phyloP scores from a whole-genome alignment of 2,888 invertebrate species.

The Aporophyla lueneburgensis region DNA sequence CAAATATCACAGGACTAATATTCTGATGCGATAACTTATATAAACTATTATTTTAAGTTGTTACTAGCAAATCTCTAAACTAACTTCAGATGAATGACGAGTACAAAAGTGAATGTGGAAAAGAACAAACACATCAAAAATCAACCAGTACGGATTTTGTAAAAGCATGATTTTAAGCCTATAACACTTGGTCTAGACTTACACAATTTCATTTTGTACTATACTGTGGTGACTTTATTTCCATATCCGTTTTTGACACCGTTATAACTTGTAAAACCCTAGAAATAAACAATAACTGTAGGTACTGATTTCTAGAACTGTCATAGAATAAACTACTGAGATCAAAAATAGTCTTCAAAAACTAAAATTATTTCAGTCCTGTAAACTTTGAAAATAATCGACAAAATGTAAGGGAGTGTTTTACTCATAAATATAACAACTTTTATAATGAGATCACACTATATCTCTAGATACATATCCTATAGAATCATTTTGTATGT shows the following conservation, averaged over 20 bases:
- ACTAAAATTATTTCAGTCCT: background rate
- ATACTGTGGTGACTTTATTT: constrained; percentile 89
- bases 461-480: too few relatives aligned
- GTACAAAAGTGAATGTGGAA: constrained; percentile 60
- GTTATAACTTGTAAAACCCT: constrained; percentile 90
- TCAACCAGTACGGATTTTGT: constrained; percentile 62
- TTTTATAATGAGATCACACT: too few relatives aligned
- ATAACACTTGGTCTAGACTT: constrained; percentile 78
- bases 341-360: background rate
- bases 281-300: constrained; percentile 82
- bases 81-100: constrained; percentile 62
- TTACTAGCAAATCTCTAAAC: constrained; percentile 50
- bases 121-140: constrained; percentile 73
- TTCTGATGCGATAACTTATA: constrained; percentile 17
- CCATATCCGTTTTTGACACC: constrained; percentile 88
- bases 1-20: constrained; percentile 26
- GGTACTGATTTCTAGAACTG: constrained; percentile 19
- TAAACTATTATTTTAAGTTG: constrained; percentile 15
- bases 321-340: background rate
- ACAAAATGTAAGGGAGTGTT: too few relatives aligned
- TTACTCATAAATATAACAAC: too few relatives aligned
- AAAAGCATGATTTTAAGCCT: constrained; percentile 77
- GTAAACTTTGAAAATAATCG: background rate
- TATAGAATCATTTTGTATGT: too few relatives aligned
- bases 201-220: constrained; percentile 85